A percentile compares a stretch with the other conserved stretches of the same genome.
phyloP scores from a whole-genome alignment of 1,140 invertebrate genomes.

The Uloborus diversus region DNA sequence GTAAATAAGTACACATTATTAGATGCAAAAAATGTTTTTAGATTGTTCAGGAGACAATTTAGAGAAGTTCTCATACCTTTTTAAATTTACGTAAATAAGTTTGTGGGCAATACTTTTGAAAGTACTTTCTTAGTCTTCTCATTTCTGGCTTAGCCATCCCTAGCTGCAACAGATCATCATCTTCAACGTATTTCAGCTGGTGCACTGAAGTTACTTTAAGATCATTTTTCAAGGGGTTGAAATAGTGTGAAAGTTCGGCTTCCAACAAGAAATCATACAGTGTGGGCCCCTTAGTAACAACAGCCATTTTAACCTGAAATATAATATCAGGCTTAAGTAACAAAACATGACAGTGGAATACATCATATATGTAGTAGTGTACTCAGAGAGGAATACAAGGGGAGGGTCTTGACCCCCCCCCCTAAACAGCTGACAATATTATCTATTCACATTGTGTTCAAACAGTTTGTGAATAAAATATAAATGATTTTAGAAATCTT shows the following conservation, averaged over 20 bases:
- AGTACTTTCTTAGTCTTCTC: conserved; percentile 89
- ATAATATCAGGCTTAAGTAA: too few relatives aligned
- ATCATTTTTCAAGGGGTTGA: conserved; percentile 74
- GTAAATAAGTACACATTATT: too few relatives aligned
- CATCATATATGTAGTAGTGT: too few relatives aligned
- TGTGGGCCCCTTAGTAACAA: conserved; percentile 68
- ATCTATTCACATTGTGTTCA: too few relatives aligned
- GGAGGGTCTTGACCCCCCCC: too few relatives aligned
- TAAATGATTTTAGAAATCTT: too few relatives aligned
- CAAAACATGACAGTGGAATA: too few relatives aligned
- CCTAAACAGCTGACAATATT: too few relatives aligned
- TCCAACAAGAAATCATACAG: conserved; percentile 90
- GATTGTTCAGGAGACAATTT: too few relatives aligned
- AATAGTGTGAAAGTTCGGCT: conserved; percentile 90
- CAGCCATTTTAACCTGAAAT: background rate
- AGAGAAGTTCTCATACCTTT: too few relatives aligned
- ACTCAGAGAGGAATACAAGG: background rate
- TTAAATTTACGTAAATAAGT: conserved; percentile 92
- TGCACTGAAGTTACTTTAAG: conserved; percentile 75
- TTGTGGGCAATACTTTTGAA: conserved; percentile 91
- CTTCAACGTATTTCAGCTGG: conserved; percentile 96
- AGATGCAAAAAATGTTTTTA: too few relatives aligned
- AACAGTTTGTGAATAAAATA: too few relatives aligned
- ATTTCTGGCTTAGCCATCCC: conserved; percentile 97
- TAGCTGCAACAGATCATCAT: conserved; percentile 88